These are phyloP conservation scores for Eupristina koningsbergeri DNA, from an alignment of 1,140 invertebrate species.

Conservation along the genomic window DNA sequence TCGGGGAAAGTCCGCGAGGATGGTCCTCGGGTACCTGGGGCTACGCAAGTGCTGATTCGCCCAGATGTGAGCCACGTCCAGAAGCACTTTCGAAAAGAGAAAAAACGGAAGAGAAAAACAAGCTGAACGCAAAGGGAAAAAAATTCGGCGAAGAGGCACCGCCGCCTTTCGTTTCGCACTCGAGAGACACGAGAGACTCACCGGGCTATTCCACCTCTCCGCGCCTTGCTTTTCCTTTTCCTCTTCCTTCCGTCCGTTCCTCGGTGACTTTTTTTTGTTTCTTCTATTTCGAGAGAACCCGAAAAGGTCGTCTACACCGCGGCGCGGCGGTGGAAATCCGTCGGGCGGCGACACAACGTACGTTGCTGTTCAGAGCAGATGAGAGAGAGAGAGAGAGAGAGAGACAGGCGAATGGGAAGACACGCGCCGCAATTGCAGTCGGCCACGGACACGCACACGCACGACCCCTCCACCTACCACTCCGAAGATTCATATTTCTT, in stretches of 20 bases:
- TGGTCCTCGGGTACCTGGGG: not conserved
- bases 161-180: too few relatives aligned
- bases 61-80: too few relatives aligned
- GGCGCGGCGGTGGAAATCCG: slow-evolving; percentile 8
- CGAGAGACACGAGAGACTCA: slow-evolving; percentile 16
- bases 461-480: not conserved
- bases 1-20: not conserved
- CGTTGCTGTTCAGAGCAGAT: not conserved
- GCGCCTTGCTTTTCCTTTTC: not conserved
- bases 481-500: slow-evolving; percentile 29
- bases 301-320: slow-evolving; percentile 50
- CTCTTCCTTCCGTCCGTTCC: not conserved
- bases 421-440: not conserved
- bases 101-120: not conserved
- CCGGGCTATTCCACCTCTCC: slow-evolving; percentile 23
- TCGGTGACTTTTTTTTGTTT: slow-evolving; percentile 17
- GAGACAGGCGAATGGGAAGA: not conserved
- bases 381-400: slow-evolving; percentile 17
- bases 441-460: too few relatives aligned
- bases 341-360: slow-evolving; percentile 20
- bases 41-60: not conserved
- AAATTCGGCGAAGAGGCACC: slow-evolving; percentile 9
- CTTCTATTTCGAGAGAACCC: slow-evolving; percentile 44
- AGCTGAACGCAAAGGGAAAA: not conserved
- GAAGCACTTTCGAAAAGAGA: not conserved